Evolutionary conservation across 2,888 invertebrate species (phyloP), one percentile per base, ranked within the genome.

Genomic region (Troglohyphantes excavatus): DNA sequence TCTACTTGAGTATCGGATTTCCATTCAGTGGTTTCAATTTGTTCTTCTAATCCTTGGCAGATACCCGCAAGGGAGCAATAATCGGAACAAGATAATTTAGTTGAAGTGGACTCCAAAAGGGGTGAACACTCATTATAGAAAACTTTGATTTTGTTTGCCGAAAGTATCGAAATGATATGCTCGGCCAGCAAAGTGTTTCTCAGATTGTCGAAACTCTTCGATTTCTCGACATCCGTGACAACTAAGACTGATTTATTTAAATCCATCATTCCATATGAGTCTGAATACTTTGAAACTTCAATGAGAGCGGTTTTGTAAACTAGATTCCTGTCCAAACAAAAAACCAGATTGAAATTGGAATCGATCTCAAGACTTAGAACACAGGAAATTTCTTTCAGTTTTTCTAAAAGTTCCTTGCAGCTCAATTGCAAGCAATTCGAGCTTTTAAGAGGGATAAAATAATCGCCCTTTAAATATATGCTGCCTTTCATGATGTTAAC

Each of bases 381-480:
- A 21, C 19, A 76, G 0, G 81, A 43, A 61, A 82, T 67, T 21
- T 33, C 26, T 26, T 82, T 67, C 29, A 89, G 21, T 61, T 82
- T 59, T 9, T 43, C 27, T 9, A 89, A 5, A 2, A 89, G 23
- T 46, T 75, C 63, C 9, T 89, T 33, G 13, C 53, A 70, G 67
- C 29, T 53, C 21, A 72, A 17, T 7, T n/a, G 70, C 19, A 73
- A 43, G 1, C n/a, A n/a, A 2, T 76, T 23, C 61, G 23, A 19
- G 29, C 82, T 82, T 68, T 75, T 67, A 6, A 89, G 29, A 13
- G 82, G 75, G 7, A 89, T 61, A 61, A 76, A 75, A 68, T 68
- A 89, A 61, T 89, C 88, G 1, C 75, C 82, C 46, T 83, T 82
- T 6, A 76, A 76, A 76, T 81, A 76, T 11, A 82, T 59, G 27